Conservation (phyloP, 2,113 vertebrate genomes). For the Siphamia tubifer region DNA sequence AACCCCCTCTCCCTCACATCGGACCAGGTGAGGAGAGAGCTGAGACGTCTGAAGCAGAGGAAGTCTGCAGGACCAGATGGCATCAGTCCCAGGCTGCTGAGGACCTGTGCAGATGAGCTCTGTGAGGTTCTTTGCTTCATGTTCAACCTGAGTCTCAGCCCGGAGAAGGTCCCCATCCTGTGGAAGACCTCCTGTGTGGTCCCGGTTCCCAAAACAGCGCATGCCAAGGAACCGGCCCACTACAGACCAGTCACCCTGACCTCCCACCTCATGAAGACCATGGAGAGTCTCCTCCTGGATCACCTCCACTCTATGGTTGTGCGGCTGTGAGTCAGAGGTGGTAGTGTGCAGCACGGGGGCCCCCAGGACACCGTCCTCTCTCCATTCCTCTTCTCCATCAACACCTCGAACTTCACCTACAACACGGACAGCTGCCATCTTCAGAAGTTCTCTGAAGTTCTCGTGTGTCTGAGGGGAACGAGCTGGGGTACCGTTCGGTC, state of each 20-base stretch:
- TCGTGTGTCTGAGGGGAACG: no score
- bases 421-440: no score
- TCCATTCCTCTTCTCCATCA: not conserved
- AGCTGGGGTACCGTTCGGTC: no score
- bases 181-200: no score
- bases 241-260: not conserved
- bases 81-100: not conserved
- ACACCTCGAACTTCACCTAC: no score
- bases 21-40: no score
- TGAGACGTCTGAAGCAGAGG: not conserved
- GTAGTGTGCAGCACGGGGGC: not conserved
- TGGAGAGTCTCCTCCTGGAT: not conserved
- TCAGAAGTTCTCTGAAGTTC: no score
- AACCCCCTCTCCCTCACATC: not conserved
- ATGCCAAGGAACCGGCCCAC: not conserved
- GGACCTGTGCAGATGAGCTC: no score
- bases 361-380: not conserved
- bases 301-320: not conserved
- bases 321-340: not conserved
- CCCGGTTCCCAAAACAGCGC: not conserved
- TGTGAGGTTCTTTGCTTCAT: no score
- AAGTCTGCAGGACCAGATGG: not conserved
- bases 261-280: not conserved
- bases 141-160: not conserved
- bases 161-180: no score